These are phyloP conservation scores for Microcebus tavaratra DNA, from an alignment of 2,113 vertebrate genomes.

Conservation along the genomic window DNA sequence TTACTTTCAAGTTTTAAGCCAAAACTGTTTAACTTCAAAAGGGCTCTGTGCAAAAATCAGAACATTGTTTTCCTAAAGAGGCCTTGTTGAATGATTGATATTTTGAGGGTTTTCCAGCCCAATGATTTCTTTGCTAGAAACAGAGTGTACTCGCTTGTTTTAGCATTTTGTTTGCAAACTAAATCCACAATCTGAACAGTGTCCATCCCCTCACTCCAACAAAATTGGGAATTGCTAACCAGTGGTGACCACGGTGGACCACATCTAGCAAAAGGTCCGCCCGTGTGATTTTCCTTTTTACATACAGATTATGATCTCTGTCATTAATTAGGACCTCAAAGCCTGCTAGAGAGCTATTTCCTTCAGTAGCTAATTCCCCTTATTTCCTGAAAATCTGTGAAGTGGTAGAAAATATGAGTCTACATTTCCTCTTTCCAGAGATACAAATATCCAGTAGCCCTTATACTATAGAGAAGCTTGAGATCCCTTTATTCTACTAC, in stretches of 20 bases:
- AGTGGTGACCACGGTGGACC: too few species aligned
- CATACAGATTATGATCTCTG: not conserved
- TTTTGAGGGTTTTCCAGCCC: conserved; percentile 42
- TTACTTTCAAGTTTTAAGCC: conserved; percentile 45
- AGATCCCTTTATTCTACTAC: not conserved
- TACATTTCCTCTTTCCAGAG: conserved; percentile 33
- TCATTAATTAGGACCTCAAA: conserved; percentile 23
- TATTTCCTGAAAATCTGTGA: conserved; percentile 31
- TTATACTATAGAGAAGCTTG: not conserved
- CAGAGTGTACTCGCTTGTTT: not conserved
- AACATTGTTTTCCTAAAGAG: conserved; percentile 37
- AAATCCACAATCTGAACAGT: not conserved
- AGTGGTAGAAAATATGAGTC: not conserved
- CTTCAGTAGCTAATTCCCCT: not conserved
- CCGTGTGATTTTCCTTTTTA: not conserved
- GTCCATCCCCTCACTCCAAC: not conserved
- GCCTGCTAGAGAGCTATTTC: not conserved
- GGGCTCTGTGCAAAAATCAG: conserved; percentile 29
- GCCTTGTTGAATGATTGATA: conserved; percentile 30
- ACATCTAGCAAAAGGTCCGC: not conserved
- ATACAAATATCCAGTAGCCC: not conserved
- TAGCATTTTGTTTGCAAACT: conserved; percentile 37
- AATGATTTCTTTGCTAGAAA: conserved; percentile 46
- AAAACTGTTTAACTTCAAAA: conserved; percentile 53
- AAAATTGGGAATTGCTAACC: not conserved